phyloP scores from a whole-genome alignment of 2,888 invertebrate genomes.

The Caradrina kadenii region DNA sequence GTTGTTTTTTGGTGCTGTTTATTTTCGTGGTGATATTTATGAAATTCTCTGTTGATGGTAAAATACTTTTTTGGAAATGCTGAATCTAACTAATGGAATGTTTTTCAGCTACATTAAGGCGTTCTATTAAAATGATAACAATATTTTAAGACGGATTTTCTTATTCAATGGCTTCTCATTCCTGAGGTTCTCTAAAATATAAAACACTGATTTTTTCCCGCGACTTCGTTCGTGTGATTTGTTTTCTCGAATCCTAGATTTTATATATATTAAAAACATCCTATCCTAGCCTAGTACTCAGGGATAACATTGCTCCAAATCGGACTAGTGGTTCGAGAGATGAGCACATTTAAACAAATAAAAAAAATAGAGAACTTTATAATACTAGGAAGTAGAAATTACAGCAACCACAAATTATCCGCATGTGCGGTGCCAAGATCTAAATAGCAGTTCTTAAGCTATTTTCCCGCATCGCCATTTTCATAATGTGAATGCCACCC shows the following conservation, averaged over 20 bases:
- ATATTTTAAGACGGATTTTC: not conserved
- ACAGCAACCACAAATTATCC: constrained; percentile 9
- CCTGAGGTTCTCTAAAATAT: not conserved
- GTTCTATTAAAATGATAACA: too few relatives aligned
- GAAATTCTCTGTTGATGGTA: not conserved
- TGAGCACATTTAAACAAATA: too few relatives aligned
- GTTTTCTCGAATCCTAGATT: too few relatives aligned
- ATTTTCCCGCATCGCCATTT: constrained; percentile 16
- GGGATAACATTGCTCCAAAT: too few relatives aligned
- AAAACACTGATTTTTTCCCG: not conserved
- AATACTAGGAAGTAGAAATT: not conserved
- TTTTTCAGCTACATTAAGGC: too few relatives aligned
- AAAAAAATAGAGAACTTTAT: too few relatives aligned
- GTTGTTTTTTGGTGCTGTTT: not conserved
- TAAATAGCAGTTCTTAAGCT: constrained; percentile 19
- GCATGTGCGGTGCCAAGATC: constrained; percentile 2
- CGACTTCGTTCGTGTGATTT: too few relatives aligned
- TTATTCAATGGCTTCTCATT: too few relatives aligned
- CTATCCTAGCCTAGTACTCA: too few relatives aligned
- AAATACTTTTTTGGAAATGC: not conserved
- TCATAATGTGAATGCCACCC: constrained; percentile 10
- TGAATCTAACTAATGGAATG: too few relatives aligned
- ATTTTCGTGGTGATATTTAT: not conserved
- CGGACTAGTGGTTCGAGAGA: too few relatives aligned
- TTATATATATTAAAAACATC: too few relatives aligned